A percentile compares a stretch with the other conserved stretches of the same genome.
phyloP scores from a whole-genome alignment of 2,888 invertebrate genomes.

The Zygaena filipendulae region DNA sequence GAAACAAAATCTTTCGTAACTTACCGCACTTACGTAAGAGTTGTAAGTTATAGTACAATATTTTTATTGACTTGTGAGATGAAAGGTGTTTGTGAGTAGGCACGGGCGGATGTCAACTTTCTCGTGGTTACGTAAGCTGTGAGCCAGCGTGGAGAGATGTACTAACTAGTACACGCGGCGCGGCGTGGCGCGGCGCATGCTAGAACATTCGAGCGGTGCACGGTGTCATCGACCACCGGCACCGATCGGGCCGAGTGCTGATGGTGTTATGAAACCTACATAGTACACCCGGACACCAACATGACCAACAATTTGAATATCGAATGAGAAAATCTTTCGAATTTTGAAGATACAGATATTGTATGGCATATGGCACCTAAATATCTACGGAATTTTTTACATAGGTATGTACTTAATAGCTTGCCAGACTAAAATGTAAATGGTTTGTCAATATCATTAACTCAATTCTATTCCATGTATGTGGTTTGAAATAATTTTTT shows the following conservation, averaged over 20 bases:
- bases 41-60: too few relatives aligned
- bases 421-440: too few relatives aligned
- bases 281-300: slow-evolving; percentile 33
- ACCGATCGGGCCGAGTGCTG: too few relatives aligned
- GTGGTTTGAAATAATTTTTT: too few relatives aligned
- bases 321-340: slow-evolving; percentile 17
- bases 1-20: too few relatives aligned
- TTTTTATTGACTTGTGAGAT: slow-evolving; percentile 28
- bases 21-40: too few relatives aligned
- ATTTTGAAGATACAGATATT: too few relatives aligned
- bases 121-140: slow-evolving; percentile 54
- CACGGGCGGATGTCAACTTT: slow-evolving; percentile 60
- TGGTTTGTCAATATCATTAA: too few relatives aligned
- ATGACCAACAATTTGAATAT: slow-evolving; percentile 18
- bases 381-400: too few relatives aligned
- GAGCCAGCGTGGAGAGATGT: slow-evolving; percentile 48
- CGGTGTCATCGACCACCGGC: slow-evolving; percentile 66
- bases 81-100: slow-evolving; percentile 15
- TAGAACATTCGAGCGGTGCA: slow-evolving; percentile 61
- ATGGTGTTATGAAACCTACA: slow-evolving; percentile 59
- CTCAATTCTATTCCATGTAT: too few relatives aligned
- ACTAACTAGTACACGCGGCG: slow-evolving; percentile 22
- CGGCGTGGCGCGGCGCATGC: background rate
- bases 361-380: too few relatives aligned
- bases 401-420: too few relatives aligned